Evolutionary conservation across 2,888 invertebrate genomes (phyloP).

Genomic region (Scaptomyza flava): DNA sequence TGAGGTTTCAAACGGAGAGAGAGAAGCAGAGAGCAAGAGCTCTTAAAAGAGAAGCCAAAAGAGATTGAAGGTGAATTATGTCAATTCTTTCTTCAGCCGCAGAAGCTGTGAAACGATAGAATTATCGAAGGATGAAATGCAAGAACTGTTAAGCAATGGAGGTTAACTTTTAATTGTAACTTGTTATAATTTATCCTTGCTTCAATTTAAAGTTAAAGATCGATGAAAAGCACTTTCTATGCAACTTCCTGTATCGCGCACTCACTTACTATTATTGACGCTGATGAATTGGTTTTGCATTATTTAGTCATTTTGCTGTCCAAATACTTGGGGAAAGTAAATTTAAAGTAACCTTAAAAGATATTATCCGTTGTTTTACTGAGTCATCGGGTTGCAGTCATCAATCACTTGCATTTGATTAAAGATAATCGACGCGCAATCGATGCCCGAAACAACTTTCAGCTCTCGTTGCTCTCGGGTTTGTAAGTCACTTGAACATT

Average conservation of each 20-base stretch:
- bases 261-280: not conserved
- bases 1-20: conserved; percentile 7
- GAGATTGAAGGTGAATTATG: too few relatives aligned
- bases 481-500: conserved; percentile 42
- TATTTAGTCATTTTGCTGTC: conserved; percentile 5
- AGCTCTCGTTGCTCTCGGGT: not conserved
- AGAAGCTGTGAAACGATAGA: too few relatives aligned
- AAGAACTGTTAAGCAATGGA: too few relatives aligned
- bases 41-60: not conserved
- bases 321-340: not conserved
- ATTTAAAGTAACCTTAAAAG: conserved; percentile 16
- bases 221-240: not conserved
- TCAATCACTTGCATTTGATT: conserved; percentile 73
- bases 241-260: not conserved
- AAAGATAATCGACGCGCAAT: conserved; percentile 75
- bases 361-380: conserved; percentile 7
- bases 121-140: too few relatives aligned
- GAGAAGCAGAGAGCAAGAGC: not conserved
- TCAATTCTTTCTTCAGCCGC: not conserved
- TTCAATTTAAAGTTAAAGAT: too few relatives aligned
- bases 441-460: conserved; percentile 34
- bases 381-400: conserved; percentile 46
- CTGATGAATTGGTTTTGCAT: conserved; percentile 33
- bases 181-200: too few relatives aligned
- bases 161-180: too few relatives aligned